A percentile compares a stretch with the other conserved stretches of the same genome.
Evolutionary conservation across 2,797 vertebrate genomes (phyloP).

Genomic region (Synanceia verrucosa): DNA sequence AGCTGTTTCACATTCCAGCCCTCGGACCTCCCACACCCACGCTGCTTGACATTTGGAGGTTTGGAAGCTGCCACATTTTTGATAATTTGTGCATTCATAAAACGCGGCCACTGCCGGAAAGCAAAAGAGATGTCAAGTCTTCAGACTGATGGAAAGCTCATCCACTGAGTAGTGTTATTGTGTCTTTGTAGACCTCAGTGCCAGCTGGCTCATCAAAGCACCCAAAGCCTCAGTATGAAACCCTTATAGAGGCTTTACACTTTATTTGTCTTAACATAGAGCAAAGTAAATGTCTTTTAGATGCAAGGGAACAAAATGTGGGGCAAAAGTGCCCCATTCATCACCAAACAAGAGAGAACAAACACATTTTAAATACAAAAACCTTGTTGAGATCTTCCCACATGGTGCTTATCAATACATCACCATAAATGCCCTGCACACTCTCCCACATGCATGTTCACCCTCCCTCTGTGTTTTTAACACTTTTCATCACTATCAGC

Average conservation of each 20-base stretch:
- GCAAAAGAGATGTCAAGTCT: background rate
- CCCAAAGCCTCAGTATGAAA: too few relatives aligned
- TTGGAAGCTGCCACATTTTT: conserved; percentile 33
- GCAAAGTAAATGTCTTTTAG: background rate
- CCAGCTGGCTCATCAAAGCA: too few relatives aligned
- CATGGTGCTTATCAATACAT: background rate
- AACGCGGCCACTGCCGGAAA: background rate
- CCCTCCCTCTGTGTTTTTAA: conserved; percentile 12
- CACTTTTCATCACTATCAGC: conserved; percentile 40
- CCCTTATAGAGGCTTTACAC: background rate
- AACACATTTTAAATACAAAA: background rate
- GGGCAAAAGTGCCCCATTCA: background rate
- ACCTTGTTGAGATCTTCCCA: background rate
- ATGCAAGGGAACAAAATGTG: background rate
- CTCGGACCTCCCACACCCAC: conserved; percentile 71
- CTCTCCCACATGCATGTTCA: background rate
- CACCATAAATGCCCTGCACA: background rate
- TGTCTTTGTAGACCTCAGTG: too few relatives aligned
- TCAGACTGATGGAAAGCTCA: background rate
- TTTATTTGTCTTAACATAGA: background rate
- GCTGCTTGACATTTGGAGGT: conserved; percentile 34
- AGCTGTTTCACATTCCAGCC: conserved; percentile 77
- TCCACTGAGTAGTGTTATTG: too few relatives aligned
- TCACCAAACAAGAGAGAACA: background rate
- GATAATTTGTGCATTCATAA: conserved; percentile 25